A percentile compares a stretch with the other conserved stretches of the same genome.
Evolutionary conservation across 2,113 vertebrate genomes (phyloP).

Genomic region (Ursus arctos): DNA sequence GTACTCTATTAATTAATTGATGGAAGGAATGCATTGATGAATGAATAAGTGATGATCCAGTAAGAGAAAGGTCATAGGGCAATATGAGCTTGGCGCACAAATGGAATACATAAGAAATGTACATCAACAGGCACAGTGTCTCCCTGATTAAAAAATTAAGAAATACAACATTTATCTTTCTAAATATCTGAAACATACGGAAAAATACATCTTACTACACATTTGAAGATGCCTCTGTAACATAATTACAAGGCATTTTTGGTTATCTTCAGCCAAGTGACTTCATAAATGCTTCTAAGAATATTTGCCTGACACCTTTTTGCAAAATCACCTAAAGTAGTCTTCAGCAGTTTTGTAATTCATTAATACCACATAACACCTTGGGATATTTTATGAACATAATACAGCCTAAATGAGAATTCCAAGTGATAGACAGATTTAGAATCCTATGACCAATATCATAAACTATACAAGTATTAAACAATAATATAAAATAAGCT

Average conservation of each 20-base stretch:
- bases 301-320: not conserved
- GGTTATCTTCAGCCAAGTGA: conserved; percentile 3
- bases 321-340: not conserved
- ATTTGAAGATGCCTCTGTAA: not conserved
- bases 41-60: not conserved
- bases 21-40: not conserved
- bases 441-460: not conserved
- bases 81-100: not conserved
- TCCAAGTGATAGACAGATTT: not conserved
- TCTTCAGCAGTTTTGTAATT: not conserved
- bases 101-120: not conserved
- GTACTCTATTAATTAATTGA: not conserved
- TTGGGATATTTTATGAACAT: conserved; percentile 18
- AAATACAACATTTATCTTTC: not conserved
- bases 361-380: not conserved
- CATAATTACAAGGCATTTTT: not conserved
- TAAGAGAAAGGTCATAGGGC: not conserved
- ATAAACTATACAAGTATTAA: not conserved
- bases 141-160: not conserved
- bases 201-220: not conserved
- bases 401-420: not conserved
- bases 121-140: not conserved
- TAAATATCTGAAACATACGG: not conserved
- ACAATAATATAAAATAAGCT: not conserved
- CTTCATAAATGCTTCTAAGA: conserved; percentile 3